Evolutionary conservation across 2,888 invertebrate species (phyloP).

Genomic region (Argyresthia albistria): DNA sequence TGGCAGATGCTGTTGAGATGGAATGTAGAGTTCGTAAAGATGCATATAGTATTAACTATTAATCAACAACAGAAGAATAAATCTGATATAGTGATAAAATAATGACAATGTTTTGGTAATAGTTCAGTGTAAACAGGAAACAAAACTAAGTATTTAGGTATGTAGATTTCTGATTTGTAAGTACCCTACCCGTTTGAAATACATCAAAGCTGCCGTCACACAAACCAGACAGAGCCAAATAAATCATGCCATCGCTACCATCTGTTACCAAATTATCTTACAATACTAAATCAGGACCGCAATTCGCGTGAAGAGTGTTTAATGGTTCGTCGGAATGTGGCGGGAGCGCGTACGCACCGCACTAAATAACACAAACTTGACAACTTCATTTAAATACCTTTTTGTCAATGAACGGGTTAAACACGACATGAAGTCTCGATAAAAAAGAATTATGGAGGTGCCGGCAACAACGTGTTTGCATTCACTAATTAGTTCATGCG

Average conservation of each 20-base stretch:
- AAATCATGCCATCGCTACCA: not conserved
- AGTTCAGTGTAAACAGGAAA: too few relatives aligned
- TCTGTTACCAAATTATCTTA: not conserved
- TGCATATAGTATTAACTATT: too few relatives aligned
- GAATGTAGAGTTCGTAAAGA: too few relatives aligned
- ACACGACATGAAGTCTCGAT: constrained; percentile 45
- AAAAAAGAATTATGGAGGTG: constrained; percentile 64
- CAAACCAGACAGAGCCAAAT: too few relatives aligned
- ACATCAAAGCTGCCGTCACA: too few relatives aligned
- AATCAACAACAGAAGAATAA: too few relatives aligned
- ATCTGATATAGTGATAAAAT: too few relatives aligned
- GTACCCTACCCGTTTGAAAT: too few relatives aligned
- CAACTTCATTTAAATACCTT: constrained; percentile 73
- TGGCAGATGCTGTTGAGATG: too few relatives aligned
- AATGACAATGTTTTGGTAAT: too few relatives aligned
- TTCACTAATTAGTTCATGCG: constrained; percentile 51
- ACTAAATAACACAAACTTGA: constrained; percentile 62
- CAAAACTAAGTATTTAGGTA: too few relatives aligned
- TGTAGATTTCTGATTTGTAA: too few relatives aligned
- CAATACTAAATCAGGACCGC: constrained; percentile 21
- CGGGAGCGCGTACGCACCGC: constrained; percentile 40
- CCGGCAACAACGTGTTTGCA: constrained; percentile 39
- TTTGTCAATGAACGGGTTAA: constrained; percentile 71
- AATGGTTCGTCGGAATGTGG: constrained; percentile 33
- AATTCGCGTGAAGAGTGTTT: constrained; percentile 36